Evolutionary conservation across 2,797 vertebrate genomes (phyloP).

Genomic region (Sebastes reedi): DNA sequence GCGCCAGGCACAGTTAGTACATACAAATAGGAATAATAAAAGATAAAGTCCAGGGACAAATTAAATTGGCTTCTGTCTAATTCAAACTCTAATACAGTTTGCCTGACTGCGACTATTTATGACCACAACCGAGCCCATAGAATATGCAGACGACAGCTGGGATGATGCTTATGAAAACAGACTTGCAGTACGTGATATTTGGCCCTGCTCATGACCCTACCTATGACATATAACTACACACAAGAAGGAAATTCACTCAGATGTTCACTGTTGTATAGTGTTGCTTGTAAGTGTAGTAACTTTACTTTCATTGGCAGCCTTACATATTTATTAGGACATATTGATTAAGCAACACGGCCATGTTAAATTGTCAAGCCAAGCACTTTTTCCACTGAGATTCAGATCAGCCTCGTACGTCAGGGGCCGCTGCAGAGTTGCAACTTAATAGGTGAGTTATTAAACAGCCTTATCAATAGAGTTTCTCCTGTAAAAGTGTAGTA

Average conservation of each 20-base stretch:
- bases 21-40: neutral
- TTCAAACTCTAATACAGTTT: conserved; percentile 1
- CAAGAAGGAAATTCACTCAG: neutral
- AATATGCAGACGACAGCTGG: conserved; percentile 24
- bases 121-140: neutral
- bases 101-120: neutral
- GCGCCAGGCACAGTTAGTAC: conserved; percentile 4
- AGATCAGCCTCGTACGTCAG: neutral
- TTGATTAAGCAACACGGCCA: conserved; percentile 26
- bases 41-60: neutral
- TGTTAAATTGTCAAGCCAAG: conserved; percentile 26
- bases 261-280: neutral
- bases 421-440: neutral
- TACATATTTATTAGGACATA: conserved; percentile 46
- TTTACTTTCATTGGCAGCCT: conserved; percentile 19
- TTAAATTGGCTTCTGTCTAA: neutral
- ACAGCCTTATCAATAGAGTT: neutral
- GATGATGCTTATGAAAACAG: conserved; percentile 22
- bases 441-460: conserved; percentile 62
- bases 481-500: neutral
- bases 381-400: conserved; percentile 17
- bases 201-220: neutral
- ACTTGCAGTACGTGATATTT: neutral
- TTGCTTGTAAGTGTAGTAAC: conserved; percentile 1
- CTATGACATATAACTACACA: conserved; percentile 1